These are phyloP conservation scores for Picathartes gymnocephalus DNA, from an alignment of 2,113 vertebrate genomes.

Conservation along the genomic window DNA sequence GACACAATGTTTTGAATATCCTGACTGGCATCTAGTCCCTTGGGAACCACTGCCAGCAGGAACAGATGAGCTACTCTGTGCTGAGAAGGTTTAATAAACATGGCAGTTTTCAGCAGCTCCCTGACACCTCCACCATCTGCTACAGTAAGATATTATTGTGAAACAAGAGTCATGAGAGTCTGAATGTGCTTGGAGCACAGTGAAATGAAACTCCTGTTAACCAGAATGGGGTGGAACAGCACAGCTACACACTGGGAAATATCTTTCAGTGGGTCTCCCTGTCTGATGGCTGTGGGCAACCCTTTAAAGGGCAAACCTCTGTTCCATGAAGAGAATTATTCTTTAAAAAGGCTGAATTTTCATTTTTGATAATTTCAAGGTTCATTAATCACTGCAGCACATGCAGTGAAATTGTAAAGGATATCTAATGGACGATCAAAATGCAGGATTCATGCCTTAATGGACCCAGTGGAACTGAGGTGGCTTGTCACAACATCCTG, in stretches of 20 bases:
- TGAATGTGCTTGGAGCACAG: not conserved
- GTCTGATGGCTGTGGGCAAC: not conserved
- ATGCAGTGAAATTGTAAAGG: not conserved
- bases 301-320: not conserved
- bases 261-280: not conserved
- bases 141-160: not conserved
- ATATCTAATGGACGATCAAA: not conserved
- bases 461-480: not conserved
- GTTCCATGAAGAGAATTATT: not conserved
- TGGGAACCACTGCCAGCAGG: not conserved
- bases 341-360: not conserved
- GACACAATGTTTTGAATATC: not conserved
- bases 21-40: not conserved
- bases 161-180: not conserved
- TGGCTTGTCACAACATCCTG: not conserved
- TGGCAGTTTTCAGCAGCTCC: slow-evolving; percentile 28
- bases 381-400: not conserved
- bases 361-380: not conserved
- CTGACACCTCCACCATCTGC: slow-evolving; percentile 26
- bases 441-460: not conserved
- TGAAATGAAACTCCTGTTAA: not conserved
- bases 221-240: not conserved
- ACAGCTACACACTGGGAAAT: not conserved
- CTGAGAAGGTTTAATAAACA: slow-evolving; percentile 15
- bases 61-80: slow-evolving; percentile 20